Evolutionary conservation across 1,140 invertebrate genomes (phyloP), one percentile per base, ranked within the genome.

Genomic region (Trichomalopsis sarcophagae): DNA sequence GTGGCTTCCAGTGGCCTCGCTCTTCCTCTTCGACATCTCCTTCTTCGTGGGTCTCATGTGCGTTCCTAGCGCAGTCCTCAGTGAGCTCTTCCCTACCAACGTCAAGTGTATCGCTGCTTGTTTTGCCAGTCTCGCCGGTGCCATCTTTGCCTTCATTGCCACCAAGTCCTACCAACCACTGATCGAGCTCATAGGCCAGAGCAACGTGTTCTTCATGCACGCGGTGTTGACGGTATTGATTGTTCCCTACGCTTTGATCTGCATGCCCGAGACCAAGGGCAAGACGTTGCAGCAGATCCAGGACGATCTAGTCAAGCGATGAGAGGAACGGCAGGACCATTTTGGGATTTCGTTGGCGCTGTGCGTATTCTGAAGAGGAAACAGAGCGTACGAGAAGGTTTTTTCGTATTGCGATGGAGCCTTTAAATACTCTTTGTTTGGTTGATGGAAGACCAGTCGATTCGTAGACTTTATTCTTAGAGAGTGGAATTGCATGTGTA

Each of bases 221-320:
- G 79, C 76, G 0, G 13, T 14, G 1, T 11, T 87, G 13, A 96
- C 96, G 21, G 87, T 95, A 0, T 76, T 95, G 5, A 94, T 96
- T 2, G 89, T 95, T 0, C 82, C 96, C 30, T 97, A 96, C 88
- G 94, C 96, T 55, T 91, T 95, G 47, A 91, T 94, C 6, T 93
- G 94, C 62, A 93, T 97, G 36, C 96, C 96, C 0, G 97, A 98
- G 92, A 97, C 97, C 0, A 97, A 97, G 91, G 96, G 96, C 23
- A 97, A 96, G 89, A 95, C 96, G 2, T 94, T 97, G 1, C 88
- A 90, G 76, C 88, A 91, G 80, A 91, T 91, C 84, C 90, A 91
- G 77, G 87, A 89, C 7, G 50, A 74, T 44, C 14, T 71, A 10
- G 27, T 71, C 27, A 71, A 71, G 27, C 68, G 68, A 11, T 71